A percentile compares a stretch with the other conserved stretches of the same genome.
Evolutionary conservation across 2,797 vertebrate species (phyloP).

Genomic region (Sebastes nivosus): DNA sequence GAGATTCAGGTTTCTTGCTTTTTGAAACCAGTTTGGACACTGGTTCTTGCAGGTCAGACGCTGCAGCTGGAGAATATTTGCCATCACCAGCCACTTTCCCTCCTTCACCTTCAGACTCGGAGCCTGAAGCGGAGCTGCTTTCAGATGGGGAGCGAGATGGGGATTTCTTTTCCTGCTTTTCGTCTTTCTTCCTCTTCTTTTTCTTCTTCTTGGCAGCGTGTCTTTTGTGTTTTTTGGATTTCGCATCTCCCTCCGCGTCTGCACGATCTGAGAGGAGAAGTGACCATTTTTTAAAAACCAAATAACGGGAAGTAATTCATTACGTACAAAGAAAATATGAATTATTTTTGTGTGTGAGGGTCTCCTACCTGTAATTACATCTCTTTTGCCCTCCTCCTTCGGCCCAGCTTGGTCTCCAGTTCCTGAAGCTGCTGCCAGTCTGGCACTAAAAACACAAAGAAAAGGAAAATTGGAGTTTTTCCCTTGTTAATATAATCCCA

Average conservation of each 20-base stretch:
- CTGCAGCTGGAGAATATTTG: constrained; percentile 54
- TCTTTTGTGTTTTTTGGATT: constrained; percentile 94
- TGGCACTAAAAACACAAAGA: constrained; percentile 64
- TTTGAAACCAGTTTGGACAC: constrained; percentile 59
- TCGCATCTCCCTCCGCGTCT: constrained; percentile 83
- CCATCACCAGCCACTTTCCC: constrained; percentile 59
- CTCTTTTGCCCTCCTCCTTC: constrained; percentile 75
- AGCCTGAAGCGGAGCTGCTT: constrained; percentile 82
- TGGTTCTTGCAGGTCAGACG: constrained; percentile 62
- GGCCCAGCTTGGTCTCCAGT: constrained; percentile 54
- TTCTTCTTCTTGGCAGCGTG: constrained; percentile 94
- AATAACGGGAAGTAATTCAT: not conserved
- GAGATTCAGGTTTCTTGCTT: constrained; percentile 57
- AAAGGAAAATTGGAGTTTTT: not conserved
- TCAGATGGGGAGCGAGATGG: constrained; percentile 82
- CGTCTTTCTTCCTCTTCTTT: constrained; percentile 94
- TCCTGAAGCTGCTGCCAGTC: constrained; percentile 73
- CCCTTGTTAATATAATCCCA: not conserved
- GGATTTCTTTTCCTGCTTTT: constrained; percentile 89
- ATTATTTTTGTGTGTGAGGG: not conserved
- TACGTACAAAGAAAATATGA: not conserved
- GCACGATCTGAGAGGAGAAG: constrained; percentile 75
- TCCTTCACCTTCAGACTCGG: constrained; percentile 81
- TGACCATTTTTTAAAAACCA: not conserved
- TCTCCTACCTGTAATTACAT: constrained; percentile 71